Percentiles rank a stretch among this genome's conserved stretches.
Conservation (phyloP, 2,888 invertebrate species). For the Ectemnius cavifrons region DNA sequence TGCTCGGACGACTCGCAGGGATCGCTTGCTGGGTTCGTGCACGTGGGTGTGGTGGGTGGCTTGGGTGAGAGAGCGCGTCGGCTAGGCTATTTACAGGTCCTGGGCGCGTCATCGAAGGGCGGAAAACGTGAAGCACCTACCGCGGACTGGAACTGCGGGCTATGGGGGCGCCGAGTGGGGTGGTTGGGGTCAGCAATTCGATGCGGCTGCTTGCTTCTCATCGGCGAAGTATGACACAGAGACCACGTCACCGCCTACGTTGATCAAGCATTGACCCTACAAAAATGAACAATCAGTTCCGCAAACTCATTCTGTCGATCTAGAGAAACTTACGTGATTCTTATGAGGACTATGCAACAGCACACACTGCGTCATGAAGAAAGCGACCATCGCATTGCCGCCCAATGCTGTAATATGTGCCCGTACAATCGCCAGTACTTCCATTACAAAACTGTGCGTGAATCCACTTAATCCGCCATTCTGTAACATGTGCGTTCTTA, state of each 20-base stretch:
- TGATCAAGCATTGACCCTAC: constrained; percentile 96
- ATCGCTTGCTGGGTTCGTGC: background rate
- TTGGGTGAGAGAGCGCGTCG: background rate
- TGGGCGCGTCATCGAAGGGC: constrained; percentile 14
- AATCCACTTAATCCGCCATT: constrained; percentile 96
- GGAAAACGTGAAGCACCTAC: constrained; percentile 40
- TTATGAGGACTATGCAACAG: constrained; percentile 96
- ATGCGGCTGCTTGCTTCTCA: constrained; percentile 71
- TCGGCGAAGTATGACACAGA: constrained; percentile 86
- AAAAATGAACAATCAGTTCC: constrained; percentile 67
- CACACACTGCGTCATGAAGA: constrained; percentile 94
- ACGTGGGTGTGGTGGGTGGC: too few species aligned
- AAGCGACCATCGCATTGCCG: constrained; percentile 96
- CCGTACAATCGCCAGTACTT: constrained; percentile 94
- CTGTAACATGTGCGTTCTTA: constrained; percentile 73
- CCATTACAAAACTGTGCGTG: constrained; percentile 95
- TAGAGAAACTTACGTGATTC: constrained; percentile 88
- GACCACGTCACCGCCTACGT: constrained; percentile 97
- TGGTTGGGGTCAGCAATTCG: constrained; percentile 75
- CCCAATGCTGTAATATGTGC: constrained; percentile 96
- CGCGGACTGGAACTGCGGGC: constrained; percentile 20
- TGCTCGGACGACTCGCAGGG: background rate
- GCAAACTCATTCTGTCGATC: background rate
- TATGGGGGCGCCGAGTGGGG: constrained; percentile 75
- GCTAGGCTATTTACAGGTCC: background rate